Evolutionary conservation across 2,888 invertebrate species (phyloP).

Genomic region (Serripes groenlandicus): DNA sequence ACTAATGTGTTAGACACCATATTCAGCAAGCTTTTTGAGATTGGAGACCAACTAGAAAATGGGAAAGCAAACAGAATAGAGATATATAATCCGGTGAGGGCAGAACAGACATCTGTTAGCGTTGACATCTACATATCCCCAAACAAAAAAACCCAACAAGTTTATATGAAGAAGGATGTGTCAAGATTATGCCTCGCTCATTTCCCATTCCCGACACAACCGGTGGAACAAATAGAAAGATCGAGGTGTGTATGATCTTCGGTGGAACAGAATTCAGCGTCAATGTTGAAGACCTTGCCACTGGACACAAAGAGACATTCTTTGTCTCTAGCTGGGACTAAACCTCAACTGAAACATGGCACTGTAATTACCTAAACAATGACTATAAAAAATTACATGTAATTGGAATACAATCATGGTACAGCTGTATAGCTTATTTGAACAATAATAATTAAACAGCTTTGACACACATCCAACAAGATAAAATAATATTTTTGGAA

Average conservation of each 20-base stretch:
- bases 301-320: slow-evolving; percentile 3
- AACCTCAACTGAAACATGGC: too few species aligned
- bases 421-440: too few species aligned
- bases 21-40: not conserved
- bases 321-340: slow-evolving; percentile 8
- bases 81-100: not conserved
- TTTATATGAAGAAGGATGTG: not conserved
- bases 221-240: not conserved
- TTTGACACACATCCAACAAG: too few species aligned
- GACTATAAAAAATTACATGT: too few species aligned
- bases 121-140: slow-evolving; percentile 11
- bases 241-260: slow-evolving; percentile 15
- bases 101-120: not conserved
- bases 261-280: slow-evolving; percentile 11
- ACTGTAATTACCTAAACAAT: too few species aligned
- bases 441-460: too few species aligned
- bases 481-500: too few species aligned
- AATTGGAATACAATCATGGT: too few species aligned
- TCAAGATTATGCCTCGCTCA: not conserved
- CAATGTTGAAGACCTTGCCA: not conserved
- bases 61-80: slow-evolving; percentile 4
- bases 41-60: not conserved
- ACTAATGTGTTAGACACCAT: not conserved
- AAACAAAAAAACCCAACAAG: not conserved
- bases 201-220: slow-evolving; percentile 3